Evolutionary conservation across 2,113 vertebrate species (phyloP), one percentile per base, ranked within the genome.

Genomic region (Lophotis ruficrista): DNA sequence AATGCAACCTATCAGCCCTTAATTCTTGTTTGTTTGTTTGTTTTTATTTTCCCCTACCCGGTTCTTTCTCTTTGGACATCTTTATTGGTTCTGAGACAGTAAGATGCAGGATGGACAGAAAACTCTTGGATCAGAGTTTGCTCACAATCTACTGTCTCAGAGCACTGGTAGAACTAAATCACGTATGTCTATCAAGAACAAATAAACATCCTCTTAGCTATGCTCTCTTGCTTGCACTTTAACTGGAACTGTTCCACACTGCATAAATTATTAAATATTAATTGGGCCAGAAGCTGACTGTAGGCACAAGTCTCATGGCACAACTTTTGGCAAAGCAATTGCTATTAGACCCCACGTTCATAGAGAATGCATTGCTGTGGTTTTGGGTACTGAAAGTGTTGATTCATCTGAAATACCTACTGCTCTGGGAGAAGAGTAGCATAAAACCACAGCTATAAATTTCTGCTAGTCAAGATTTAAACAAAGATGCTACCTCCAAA

Each of bases 291-390:
- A 75, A 79, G 28, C n/a, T 71, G 75, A 23, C 51, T 53, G 9
- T 11, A 38, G 33, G 23, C 18, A 57, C n/a, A 58, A 14, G 33
- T 95, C 61, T 86, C 33, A 76, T 16, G 31, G 11, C 21, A 66
- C 14, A 54, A 27, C 15, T 75, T 87, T 38, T 86, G 70, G 17
- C 48, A 89, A n/a, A 83, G 14, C 12, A 45, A 30, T 43, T 73
- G 15, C 17, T 82, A 20, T 47, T 78, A 60, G 30, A 72, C 11
- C 4, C 20, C 25, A 43, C 5, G 8, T 51, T 51, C 14, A 11
- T 0, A 51, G 6, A 47, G 28, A 57, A n/a, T 7, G 7, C 48
- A 30, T n/a, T 72, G 12, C 2, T 2, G 30, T 47, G 25, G 8
- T 20, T 87, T 84, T 50, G 38, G 33, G 23, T 21, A 37, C 12